Conservation (phyloP, 2,797 vertebrate genomes). For the Todus mexicanus region DNA sequence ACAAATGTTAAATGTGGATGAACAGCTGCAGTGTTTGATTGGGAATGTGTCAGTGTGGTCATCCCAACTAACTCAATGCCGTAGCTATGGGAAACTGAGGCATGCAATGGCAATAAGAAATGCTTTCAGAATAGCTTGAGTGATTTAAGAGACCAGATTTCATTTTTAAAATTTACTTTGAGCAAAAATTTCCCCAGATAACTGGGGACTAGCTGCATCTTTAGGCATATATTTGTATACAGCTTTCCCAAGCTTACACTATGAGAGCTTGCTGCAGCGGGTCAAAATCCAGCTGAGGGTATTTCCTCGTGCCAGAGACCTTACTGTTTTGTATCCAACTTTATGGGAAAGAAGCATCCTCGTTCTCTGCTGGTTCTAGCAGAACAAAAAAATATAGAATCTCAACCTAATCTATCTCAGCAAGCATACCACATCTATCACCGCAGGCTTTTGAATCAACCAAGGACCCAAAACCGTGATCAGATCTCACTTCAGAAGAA, state of each 20-base stretch:
- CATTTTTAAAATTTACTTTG: neutral
- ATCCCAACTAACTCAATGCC: neutral
- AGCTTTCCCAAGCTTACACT: neutral
- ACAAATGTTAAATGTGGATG: neutral
- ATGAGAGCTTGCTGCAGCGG: neutral
- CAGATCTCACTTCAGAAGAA: slow-evolving; percentile 45
- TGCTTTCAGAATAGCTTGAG: neutral
- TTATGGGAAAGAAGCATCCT: slow-evolving; percentile 13
- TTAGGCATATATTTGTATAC: neutral
- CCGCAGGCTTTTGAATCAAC: slow-evolving; percentile 48
- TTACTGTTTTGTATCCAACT: neutral
- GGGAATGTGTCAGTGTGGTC: neutral
- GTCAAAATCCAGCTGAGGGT: neutral
- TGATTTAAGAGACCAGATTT: neutral
- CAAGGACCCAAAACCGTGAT: slow-evolving; percentile 33
- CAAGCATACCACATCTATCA: slow-evolving; percentile 41
- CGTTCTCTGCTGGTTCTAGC: neutral
- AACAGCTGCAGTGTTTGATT: neutral
- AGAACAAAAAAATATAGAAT: neutral
- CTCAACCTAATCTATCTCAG: slow-evolving; percentile 34
- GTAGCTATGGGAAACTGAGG: neutral
- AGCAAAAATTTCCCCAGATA: neutral
- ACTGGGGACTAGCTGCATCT: neutral
- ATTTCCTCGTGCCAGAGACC: neutral
- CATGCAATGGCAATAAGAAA: neutral